phyloP scores from a whole-genome alignment of 92 coral and sea anemone species.

The Hydrozoanthus gracilis region DNA sequence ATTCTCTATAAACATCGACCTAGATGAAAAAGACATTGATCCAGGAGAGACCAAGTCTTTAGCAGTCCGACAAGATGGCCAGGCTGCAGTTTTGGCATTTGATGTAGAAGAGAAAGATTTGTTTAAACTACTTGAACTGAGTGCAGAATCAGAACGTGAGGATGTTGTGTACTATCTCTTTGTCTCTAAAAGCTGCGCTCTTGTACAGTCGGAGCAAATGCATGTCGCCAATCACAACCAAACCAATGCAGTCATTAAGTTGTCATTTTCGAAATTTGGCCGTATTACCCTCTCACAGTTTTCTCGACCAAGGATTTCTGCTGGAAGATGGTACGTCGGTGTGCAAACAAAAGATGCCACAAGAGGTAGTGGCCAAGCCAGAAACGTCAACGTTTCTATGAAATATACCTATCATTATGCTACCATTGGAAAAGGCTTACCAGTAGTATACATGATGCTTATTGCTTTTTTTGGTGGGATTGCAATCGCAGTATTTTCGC shows the following conservation, averaged over 20 bases:
- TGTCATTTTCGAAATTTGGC: conserved; percentile 83
- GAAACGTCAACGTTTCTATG: conserved; percentile 69
- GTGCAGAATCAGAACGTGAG: conserved; percentile 69
- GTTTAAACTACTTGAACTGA: conserved; percentile 72
- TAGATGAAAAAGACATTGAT: conserved; percentile 71
- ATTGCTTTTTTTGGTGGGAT: conserved; percentile 79
- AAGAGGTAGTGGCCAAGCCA: conserved; percentile 26
- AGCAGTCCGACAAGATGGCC: conserved; percentile 70
- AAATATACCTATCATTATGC: conserved; percentile 64
- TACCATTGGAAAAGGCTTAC: conserved; percentile 68
- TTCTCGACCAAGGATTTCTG: conserved; percentile 78
- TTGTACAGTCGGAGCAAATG: conserved; percentile 60
- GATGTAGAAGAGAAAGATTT: conserved; percentile 66
- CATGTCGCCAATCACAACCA: conserved; percentile 50
- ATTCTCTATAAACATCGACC: conserved; percentile 60
- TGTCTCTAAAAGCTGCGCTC: conserved; percentile 80
- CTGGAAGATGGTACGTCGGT: conserved; percentile 96
- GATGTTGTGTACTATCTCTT: conserved; percentile 68
- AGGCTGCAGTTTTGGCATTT: conserved; percentile 73
- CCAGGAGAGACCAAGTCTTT: conserved; percentile 65
- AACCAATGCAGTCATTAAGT: conserved; percentile 43
- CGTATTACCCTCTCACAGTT: conserved; percentile 86
- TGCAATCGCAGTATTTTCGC: conserved; percentile 80
- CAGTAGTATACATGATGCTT: conserved; percentile 70
- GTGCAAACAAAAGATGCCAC: conserved; percentile 53